phyloP scores from a whole-genome alignment of 2,797 vertebrate genomes.

The Allobates femoralis region DNA sequence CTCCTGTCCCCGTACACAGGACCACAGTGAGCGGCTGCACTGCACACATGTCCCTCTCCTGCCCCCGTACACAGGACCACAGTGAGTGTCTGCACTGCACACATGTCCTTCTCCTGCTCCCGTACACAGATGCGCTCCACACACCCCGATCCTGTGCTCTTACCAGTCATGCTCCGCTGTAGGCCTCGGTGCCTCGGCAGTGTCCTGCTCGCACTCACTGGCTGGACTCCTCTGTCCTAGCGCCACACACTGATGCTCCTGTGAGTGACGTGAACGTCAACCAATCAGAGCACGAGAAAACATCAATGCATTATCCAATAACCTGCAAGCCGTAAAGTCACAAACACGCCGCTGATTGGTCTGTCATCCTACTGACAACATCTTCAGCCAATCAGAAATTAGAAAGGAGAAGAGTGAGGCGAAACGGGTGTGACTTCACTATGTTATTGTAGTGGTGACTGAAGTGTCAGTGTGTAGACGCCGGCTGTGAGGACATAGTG shows the following conservation, averaged over 20 bases:
- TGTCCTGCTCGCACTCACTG: background rate
- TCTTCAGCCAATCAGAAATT: background rate
- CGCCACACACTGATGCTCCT: conserved; percentile 21
- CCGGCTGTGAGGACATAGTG: no score
- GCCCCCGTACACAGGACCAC: no score
- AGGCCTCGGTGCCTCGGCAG: conserved; percentile 39
- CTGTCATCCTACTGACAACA: background rate
- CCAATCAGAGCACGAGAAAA: background rate
- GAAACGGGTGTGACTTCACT: background rate
- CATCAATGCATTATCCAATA: background rate
- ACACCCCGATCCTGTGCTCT: background rate
- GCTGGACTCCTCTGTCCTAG: background rate
- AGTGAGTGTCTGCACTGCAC: no score
- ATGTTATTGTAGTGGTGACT: background rate
- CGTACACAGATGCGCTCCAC: background rate
- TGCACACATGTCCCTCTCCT: no score
- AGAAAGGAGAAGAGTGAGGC: background rate
- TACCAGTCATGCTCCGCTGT: background rate
- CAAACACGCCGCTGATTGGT: conserved; percentile 21
- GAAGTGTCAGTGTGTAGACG: no score
- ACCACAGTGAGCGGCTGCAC: no score
- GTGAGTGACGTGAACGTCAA: background rate
- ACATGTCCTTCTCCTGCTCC: background rate
- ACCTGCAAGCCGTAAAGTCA: background rate
- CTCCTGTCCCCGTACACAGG: no score